These are phyloP conservation scores for Clivina fossor DNA, from an alignment of 2,888 invertebrate genomes.

Conservation along the genomic window DNA sequence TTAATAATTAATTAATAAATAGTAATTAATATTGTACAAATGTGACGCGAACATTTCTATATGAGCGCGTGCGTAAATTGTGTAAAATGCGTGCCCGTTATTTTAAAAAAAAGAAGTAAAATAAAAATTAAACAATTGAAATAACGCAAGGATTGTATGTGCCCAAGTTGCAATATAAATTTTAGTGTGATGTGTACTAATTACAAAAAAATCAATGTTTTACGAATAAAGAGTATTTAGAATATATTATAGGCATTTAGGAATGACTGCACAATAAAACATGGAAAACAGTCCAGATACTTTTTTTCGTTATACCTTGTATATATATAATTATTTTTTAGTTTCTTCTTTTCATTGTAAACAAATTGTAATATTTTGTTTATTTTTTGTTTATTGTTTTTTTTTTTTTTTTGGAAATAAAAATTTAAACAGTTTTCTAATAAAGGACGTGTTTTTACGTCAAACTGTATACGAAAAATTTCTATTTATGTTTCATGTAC, in stretches of 20 bases:
- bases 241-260: constrained; percentile 26
- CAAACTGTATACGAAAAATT: constrained; percentile 14
- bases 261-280: constrained; percentile 30
- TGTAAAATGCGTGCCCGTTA: too few relatives aligned
- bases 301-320: constrained; percentile 29
- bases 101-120: too few relatives aligned
- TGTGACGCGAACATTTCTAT: constrained; percentile 5
- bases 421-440: constrained; percentile 21
- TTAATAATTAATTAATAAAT: too few relatives aligned
- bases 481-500: not conserved
- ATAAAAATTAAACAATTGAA: too few relatives aligned
- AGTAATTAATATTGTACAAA: constrained; percentile 28
- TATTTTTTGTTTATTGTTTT: constrained; percentile 14
- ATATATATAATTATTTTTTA: too few relatives aligned
- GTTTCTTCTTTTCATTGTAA: too few relatives aligned
- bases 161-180: constrained; percentile 21
- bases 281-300: constrained; percentile 19
- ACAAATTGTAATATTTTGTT: constrained; percentile 8
- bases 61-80: constrained; percentile 14
- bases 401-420: constrained; percentile 21
- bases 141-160: not conserved
- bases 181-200: constrained; percentile 31
- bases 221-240: constrained; percentile 32
- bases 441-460: constrained; percentile 19
- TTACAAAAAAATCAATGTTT: constrained; percentile 33